Percentiles rank a stretch among this genome's conserved stretches.
Conservation (phyloP, 2,113 vertebrate genomes). For the Bombycilla garrulus region DNA sequence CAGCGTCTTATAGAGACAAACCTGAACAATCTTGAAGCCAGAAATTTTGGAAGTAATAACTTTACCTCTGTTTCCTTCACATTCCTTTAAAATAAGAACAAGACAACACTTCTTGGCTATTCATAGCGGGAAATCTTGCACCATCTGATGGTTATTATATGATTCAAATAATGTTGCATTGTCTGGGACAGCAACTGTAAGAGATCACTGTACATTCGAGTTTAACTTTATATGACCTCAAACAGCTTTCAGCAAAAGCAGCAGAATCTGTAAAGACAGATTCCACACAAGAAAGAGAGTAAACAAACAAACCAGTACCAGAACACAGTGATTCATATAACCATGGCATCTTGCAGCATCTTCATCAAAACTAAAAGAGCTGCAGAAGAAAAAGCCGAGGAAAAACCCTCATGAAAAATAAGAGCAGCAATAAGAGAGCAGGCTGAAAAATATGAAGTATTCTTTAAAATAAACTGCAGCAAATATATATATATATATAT, state of each 20-base stretch:
- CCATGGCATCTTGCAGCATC: not conserved
- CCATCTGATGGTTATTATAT: not conserved
- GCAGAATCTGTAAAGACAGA: not conserved
- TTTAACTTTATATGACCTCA: not conserved
- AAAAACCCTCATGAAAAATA: constrained; percentile 21
- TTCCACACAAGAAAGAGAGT: not conserved
- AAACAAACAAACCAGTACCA: not conserved
- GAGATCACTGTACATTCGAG: not conserved
- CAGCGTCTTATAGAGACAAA: not conserved
- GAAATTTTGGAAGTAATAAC: not conserved
- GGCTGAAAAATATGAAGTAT: not conserved
- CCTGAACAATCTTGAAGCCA: not conserved
- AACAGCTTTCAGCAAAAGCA: not conserved
- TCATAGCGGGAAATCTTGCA: not conserved
- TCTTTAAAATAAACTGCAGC: not conserved
- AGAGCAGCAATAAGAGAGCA: constrained; percentile 9
- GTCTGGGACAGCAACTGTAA: not conserved
- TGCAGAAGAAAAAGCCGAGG: not conserved
- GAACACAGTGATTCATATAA: not conserved
- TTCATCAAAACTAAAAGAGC: not conserved
- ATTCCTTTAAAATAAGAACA: not conserved
- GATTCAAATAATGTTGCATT: not conserved
- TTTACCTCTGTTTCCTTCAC: not conserved
- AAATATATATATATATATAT: not conserved
- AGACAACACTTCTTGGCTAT: not conserved